phyloP scores from a whole-genome alignment of 2,797 vertebrate genomes.

The Trachurus trachurus region DNA sequence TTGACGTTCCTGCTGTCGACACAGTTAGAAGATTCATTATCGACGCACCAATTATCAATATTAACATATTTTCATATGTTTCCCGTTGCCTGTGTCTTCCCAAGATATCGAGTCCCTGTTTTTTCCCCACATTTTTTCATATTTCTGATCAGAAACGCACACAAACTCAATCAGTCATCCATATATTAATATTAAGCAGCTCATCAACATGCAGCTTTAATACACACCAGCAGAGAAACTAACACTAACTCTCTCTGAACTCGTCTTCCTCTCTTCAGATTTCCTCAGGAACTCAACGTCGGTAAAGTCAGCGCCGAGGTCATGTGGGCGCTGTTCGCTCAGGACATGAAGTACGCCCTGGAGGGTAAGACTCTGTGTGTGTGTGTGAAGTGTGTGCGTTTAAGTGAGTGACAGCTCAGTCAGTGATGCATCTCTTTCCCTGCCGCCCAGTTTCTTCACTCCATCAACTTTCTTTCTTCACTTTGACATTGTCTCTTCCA shows the following conservation, averaged over 20 bases:
- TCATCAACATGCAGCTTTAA: neutral
- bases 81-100: no score
- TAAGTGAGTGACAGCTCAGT: conserved; percentile 13
- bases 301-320: conserved; percentile 97
- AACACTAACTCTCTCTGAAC: neutral
- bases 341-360: conserved; percentile 98
- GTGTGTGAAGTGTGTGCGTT: neutral
- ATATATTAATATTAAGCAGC: no score
- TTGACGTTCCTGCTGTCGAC: no score
- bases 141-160: neutral
- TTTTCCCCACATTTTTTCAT: no score
- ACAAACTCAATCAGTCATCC: neutral
- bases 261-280: conserved; percentile 67
- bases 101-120: no score
- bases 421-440: neutral
- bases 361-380: conserved; percentile 89
- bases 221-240: neutral
- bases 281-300: conserved; percentile 92
- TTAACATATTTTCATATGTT: neutral
- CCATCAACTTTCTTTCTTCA: conserved; percentile 27
- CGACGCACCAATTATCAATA: neutral
- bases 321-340: conserved; percentile 96
- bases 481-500: conserved; percentile 53
- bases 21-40: neutral
- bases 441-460: neutral